Percentiles rank a stretch among this genome's conserved stretches.
phyloP scores from a whole-genome alignment of 2,113 vertebrate species.

The Baryphthengus martii region DNA sequence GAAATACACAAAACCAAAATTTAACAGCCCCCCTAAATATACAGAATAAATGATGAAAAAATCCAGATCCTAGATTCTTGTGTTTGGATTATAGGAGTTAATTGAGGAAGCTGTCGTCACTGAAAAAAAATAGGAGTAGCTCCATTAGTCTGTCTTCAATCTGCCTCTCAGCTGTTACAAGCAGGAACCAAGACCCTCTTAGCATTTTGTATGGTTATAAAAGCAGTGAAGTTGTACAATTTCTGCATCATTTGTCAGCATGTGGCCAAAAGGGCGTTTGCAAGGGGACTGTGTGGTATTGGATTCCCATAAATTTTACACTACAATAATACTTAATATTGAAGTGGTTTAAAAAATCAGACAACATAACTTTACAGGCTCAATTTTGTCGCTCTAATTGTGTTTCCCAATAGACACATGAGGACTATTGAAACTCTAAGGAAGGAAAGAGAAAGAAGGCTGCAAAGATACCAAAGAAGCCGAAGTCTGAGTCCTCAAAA shows the following conservation, averaged over 20 bases:
- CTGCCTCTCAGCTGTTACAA: not conserved
- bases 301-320: not conserved
- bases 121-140: not conserved
- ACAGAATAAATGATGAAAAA: not conserved
- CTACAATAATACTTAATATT: not conserved
- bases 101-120: not conserved
- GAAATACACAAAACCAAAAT: not conserved
- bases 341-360: not conserved
- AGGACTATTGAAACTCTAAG: slow-evolving; percentile 79
- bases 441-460: slow-evolving; percentile 78
- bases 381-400: not conserved
- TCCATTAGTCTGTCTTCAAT: not conserved
- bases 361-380: not conserved
- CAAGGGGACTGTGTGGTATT: not conserved
- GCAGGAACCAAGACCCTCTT: not conserved
- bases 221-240: not conserved
- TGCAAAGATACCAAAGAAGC: slow-evolving; percentile 77
- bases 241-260: not conserved
- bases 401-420: slow-evolving; percentile 73
- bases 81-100: not conserved
- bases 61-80: not conserved
- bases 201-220: not conserved
- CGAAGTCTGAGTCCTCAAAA: slow-evolving; percentile 87
- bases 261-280: not conserved
- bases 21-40: not conserved